phyloP scores from a whole-genome alignment of 2,888 invertebrate species.

The Cephus pulcher region DNA sequence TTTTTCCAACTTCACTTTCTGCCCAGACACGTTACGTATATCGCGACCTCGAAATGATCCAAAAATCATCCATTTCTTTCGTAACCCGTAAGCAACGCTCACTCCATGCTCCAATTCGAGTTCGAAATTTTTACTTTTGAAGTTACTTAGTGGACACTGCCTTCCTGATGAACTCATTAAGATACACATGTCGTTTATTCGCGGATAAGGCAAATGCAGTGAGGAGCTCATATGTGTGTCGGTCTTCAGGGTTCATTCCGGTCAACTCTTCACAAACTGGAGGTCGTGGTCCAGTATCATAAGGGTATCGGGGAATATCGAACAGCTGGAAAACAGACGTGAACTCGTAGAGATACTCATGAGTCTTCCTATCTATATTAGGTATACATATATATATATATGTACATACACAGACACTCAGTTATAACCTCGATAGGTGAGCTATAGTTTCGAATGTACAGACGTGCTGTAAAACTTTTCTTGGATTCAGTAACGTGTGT shows the following conservation, averaged over 20 bases:
- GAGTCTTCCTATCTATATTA: background rate
- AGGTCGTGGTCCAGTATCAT: background rate
- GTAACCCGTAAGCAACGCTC: background rate
- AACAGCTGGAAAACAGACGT: background rate
- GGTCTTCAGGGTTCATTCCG: background rate
- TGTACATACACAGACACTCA: too few species aligned
- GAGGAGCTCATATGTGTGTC: background rate
- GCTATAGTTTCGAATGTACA: too few species aligned
- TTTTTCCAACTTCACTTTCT: background rate
- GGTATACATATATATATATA: too few species aligned
- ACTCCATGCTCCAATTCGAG: background rate
- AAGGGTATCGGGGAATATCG: background rate
- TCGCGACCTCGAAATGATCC: background rate
- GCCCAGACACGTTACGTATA: background rate
- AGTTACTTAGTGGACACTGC: constrained; percentile 20
- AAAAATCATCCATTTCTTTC: background rate
- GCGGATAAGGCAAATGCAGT: background rate
- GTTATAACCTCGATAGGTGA: too few species aligned
- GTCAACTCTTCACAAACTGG: background rate
- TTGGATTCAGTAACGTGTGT: too few species aligned
- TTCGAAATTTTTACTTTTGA: constrained; percentile 16
- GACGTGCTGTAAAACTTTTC: too few species aligned
- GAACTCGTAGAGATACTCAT: background rate
- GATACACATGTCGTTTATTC: constrained; percentile 26
- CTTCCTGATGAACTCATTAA: constrained; percentile 26